Base-by-base conservation (phyloP, 2,113 vertebrate genomes). In the Silurus meridionalis region DNA sequence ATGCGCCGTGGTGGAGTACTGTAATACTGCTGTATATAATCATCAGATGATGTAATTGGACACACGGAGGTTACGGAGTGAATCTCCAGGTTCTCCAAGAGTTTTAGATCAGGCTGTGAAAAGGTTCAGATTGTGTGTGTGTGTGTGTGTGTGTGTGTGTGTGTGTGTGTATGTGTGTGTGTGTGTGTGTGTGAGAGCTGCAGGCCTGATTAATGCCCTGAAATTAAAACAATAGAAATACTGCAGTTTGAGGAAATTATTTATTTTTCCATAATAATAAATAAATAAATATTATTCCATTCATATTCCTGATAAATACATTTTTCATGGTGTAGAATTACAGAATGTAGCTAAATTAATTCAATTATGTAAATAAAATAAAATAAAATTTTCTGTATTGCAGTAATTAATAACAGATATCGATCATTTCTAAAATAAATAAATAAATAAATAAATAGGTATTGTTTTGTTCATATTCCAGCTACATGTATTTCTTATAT, bases 151-250 rank as follows among this genome's bases (percentile, higher is more conserved):
- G 19, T 14, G 72, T 4, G 1, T 52, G 15, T 8, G 72, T 52
- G 72, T 52, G 46, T 23, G 72, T 53, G 74, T 77, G 19, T 63
- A 15, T 63, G 60, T 63, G 74, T 53, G 50, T 72, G 69, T 72
- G 37, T 72, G 66, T 69, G 28, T 48, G 69, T 50, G 69, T 50
- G 46, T 48, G 69, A 19, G 69, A 21, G 28, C 9, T 71, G 69
- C 17, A 72, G 69, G 69, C 69, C n/a, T 48, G 69, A 72, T 48
- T 72, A 48, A 21, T 72, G 23, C 10, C 37, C 17, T 72, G 37
- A 72, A 15, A 72, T 21, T 72, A 72, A 72, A 19, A 72, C 69
- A 48, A 72, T 72, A 37, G 69, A 72, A 21, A 48, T 72, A 72
- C 15, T 48, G 37, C 69, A 48, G 5, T 37, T 37, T 37, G 66